phyloP scores from a whole-genome alignment of 2,113 vertebrate species.

The Phrynosoma platyrhinos region DNA sequence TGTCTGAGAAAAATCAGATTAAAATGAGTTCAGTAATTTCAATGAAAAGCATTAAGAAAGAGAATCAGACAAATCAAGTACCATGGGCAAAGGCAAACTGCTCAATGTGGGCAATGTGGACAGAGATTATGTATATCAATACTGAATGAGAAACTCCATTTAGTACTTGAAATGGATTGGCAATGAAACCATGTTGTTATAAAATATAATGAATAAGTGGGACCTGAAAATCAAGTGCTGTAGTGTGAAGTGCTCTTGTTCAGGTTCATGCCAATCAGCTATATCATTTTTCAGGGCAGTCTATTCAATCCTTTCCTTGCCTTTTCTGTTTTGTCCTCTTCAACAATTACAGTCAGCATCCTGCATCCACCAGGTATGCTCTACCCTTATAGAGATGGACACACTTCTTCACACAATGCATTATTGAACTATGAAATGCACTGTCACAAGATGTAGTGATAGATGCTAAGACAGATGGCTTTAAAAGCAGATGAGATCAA shows the following conservation, averaged over 20 bases:
- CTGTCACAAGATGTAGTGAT: too few species aligned
- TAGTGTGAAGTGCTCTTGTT: background rate
- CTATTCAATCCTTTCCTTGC: background rate
- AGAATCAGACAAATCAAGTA: background rate
- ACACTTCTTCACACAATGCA: too few species aligned
- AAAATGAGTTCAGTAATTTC: constrained; percentile 2
- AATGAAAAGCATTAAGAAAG: background rate
- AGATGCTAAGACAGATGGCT: too few species aligned
- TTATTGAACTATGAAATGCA: too few species aligned
- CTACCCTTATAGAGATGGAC: background rate
- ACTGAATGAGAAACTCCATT: background rate
- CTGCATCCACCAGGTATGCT: background rate
- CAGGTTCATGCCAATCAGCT: background rate
- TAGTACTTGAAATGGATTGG: background rate
- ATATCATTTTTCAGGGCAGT: background rate
- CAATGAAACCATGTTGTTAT: background rate
- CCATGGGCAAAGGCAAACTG: background rate
- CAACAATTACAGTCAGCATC: background rate
- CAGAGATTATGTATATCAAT: background rate
- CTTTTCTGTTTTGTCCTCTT: background rate
- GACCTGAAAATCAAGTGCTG: background rate
- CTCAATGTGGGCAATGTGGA: background rate
- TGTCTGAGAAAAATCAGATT: constrained; percentile 1
- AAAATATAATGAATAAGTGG: background rate
- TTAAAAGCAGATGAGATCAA: too few species aligned